Evolutionary conservation across 2,797 vertebrate species (phyloP).

Genomic region (Aldrovandia affinis): DNA sequence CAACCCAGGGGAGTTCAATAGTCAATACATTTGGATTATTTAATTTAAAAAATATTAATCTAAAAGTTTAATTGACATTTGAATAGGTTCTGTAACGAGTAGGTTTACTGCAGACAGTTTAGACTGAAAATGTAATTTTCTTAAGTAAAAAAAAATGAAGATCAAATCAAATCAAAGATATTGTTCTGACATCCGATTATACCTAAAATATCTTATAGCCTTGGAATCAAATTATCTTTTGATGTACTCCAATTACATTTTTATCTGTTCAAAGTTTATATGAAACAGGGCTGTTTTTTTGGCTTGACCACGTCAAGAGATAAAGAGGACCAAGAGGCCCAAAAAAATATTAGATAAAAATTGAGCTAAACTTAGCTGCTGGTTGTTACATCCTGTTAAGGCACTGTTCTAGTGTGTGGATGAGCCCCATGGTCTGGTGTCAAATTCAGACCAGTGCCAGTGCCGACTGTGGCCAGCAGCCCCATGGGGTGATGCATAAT

Average conservation of each 20-base stretch:
- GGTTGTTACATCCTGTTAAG: too few species aligned
- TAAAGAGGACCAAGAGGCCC: background rate
- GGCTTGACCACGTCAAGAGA: background rate
- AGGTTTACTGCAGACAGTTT: background rate
- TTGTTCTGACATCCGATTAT: background rate
- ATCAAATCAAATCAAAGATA: background rate
- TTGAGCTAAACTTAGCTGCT: too few species aligned
- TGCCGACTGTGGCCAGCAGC: too few species aligned
- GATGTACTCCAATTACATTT: too few species aligned
- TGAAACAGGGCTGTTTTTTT: background rate
- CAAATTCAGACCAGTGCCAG: too few species aligned
- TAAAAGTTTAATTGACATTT: background rate
- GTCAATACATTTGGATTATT: background rate
- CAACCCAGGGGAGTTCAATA: background rate
- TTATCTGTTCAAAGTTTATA: background rate
- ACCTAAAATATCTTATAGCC: background rate
- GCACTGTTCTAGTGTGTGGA: too few species aligned
- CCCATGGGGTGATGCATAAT: too few species aligned
- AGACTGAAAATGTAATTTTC: background rate
- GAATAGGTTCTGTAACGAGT: background rate
- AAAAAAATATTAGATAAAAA: background rate
- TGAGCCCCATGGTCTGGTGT: too few species aligned
- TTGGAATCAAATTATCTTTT: background rate
- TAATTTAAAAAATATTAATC: background rate
- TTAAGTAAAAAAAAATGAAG: background rate